Percentiles rank a stretch among this genome's conserved stretches.
Conservation (phyloP, 2,888 invertebrate species). For the Cephus rjabovi region DNA sequence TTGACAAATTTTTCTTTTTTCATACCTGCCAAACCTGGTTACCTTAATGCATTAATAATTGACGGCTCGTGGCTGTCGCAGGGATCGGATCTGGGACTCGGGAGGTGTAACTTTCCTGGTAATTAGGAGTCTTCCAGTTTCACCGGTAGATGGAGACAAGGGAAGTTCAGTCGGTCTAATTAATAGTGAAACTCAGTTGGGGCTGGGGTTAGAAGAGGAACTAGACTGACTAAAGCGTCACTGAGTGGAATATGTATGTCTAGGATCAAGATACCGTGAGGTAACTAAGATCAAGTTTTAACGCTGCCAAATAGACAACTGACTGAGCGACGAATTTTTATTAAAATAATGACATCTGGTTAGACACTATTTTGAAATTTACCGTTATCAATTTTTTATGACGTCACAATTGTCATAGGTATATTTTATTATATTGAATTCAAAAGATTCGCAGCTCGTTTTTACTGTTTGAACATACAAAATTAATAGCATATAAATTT, state of each 20-base stretch:
- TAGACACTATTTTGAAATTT: too few species aligned
- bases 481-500: too few species aligned
- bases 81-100: neutral
- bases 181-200: slow-evolving; percentile 50
- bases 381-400: too few species aligned
- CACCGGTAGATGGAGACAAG: slow-evolving; percentile 47
- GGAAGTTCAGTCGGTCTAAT: slow-evolving; percentile 51
- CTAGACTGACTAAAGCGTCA: neutral
- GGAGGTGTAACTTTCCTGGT: neutral
- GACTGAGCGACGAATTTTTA: slow-evolving; percentile 30
- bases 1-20: neutral
- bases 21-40: neutral
- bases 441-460: too few species aligned
- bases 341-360: neutral
- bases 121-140: neutral
- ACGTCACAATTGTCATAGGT: too few species aligned
- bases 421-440: too few species aligned
- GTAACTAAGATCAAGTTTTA: slow-evolving; percentile 45
- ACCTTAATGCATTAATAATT: neutral
- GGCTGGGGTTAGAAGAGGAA: neutral
- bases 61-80: neutral
- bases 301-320: slow-evolving; percentile 37
- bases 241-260: neutral
- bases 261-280: neutral
- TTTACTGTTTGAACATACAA: too few species aligned